These are phyloP conservation scores for Polypedilum vanderplanki DNA, from an alignment of 1,140 invertebrate genomes.

Conservation along the genomic window DNA sequence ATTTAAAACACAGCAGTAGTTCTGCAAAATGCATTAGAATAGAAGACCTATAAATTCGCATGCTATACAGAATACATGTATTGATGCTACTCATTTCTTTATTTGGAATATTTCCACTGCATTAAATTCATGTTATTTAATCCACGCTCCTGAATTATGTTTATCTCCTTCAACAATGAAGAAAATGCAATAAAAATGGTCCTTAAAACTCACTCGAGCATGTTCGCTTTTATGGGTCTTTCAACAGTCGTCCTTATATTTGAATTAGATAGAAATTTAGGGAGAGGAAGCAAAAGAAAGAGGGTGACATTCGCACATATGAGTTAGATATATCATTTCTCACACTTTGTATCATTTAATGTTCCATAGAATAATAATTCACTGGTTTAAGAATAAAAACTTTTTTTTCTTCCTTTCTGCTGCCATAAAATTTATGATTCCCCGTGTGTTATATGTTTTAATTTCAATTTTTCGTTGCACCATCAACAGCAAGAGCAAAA, in stretches of 20 bases:
- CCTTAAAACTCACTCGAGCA: conserved; percentile 28
- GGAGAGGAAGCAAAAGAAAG: neutral
- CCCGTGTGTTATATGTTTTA: conserved; percentile 18
- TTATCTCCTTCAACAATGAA: neutral
- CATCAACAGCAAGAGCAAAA: neutral
- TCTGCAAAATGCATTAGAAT: neutral
- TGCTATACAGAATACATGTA: neutral
- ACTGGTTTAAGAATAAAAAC: conserved; percentile 16
- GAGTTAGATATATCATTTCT: conserved; percentile 24
- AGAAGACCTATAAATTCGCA: neutral
- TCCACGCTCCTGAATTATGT: conserved; percentile 24
- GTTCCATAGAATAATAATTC: conserved; percentile 26
- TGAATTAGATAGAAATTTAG: no score
- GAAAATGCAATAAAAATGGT: conserved; percentile 27
- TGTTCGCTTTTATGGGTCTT: conserved; percentile 22
- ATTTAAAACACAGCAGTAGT: neutral
- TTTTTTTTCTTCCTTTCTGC: neutral
- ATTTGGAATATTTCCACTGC: conserved; percentile 23
- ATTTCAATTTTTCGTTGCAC: conserved; percentile 5
- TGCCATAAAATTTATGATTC: conserved; percentile 16
- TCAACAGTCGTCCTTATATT: neutral
- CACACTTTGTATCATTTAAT: conserved; percentile 29
- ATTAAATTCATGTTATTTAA: conserved; percentile 22
- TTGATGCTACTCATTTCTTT: neutral
- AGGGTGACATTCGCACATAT: conserved; percentile 13